A percentile compares a stretch with the other conserved stretches of the same genome.
Evolutionary conservation across 1,140 invertebrate genomes (phyloP).

Genomic region (Brachionus paranguensis): DNA sequence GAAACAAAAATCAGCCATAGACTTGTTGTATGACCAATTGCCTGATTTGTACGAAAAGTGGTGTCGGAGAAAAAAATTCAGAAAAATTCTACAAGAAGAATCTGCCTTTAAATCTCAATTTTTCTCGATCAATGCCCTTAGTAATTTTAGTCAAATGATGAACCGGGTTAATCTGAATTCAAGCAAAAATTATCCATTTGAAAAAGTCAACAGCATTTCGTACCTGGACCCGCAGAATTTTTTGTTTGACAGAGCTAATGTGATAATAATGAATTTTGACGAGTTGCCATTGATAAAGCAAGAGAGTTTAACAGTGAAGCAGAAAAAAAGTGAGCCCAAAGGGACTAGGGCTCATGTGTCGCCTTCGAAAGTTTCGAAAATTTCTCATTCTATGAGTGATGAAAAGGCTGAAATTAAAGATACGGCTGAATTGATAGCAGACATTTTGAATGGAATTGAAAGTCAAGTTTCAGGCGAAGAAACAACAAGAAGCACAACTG

Average conservation of each 20-base stretch:
- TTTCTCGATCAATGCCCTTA: not conserved
- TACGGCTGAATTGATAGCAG: constrained; percentile 9
- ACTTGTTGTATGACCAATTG: constrained; percentile 2
- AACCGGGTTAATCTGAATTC: not conserved
- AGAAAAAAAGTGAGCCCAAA: not conserved
- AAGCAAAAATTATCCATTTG: not conserved
- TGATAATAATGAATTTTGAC: not conserved
- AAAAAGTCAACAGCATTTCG: not conserved
- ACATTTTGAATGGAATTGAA: constrained; percentile 9
- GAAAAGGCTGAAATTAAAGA: constrained; percentile 14
- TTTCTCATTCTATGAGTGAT: not conserved
- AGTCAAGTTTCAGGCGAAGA: not conserved
- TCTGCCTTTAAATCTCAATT: constrained; percentile 31
- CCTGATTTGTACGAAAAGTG: constrained; percentile 31
- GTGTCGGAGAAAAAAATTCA: not conserved
- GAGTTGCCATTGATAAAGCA: not conserved
- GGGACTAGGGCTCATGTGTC: not conserved
- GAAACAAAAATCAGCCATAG: constrained; percentile 24
- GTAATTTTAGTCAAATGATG: constrained; percentile 15
- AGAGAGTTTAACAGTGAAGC: not conserved
- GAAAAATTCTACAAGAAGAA: constrained; percentile 9
- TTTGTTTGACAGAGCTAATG: constrained; percentile 29
- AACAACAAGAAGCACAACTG: not conserved
- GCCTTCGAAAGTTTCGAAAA: not conserved
- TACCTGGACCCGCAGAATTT: constrained; percentile 12